Percentiles rank a stretch among this genome's conserved stretches.
Conservation (phyloP, 1,140 invertebrate genomes). For the Elymnias hypermnestra region DNA sequence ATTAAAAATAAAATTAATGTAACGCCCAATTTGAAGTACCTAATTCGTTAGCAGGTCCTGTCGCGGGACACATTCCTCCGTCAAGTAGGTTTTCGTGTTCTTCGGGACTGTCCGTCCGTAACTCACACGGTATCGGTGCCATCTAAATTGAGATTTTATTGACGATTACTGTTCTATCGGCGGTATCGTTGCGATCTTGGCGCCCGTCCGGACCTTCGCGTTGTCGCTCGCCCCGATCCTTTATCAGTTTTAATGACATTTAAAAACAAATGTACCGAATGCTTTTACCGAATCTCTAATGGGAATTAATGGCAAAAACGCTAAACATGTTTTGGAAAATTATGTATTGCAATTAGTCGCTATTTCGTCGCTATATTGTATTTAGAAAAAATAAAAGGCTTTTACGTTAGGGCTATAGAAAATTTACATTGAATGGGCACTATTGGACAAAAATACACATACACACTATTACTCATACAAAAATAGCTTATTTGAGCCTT, state of each 20-base stretch:
- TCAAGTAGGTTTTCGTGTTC: constrained; percentile 73
- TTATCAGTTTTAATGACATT: constrained; percentile 23
- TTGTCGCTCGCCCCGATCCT: constrained; percentile 22
- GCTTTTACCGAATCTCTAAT: constrained; percentile 5
- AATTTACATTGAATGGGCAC: not conserved
- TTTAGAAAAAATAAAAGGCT: too few relatives aligned
- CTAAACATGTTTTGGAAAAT: not conserved
- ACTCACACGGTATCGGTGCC: constrained; percentile 69
- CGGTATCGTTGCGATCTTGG: constrained; percentile 73
- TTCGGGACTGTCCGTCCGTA: constrained; percentile 62
- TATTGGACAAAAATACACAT: not conserved
- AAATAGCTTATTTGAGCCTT: too few relatives aligned
- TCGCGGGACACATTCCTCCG: constrained; percentile 58
- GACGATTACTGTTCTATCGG: constrained; percentile 73
- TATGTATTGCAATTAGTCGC: too few relatives aligned
- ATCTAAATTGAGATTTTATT: constrained; percentile 77
- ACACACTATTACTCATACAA: too few relatives aligned
- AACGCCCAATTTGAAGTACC: constrained; percentile 55
- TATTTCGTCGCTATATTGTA: too few relatives aligned
- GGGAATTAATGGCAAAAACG: not conserved
- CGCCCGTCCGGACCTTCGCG: constrained; percentile 43
- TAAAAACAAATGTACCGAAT: constrained; percentile 16
- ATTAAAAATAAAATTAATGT: constrained; percentile 46
- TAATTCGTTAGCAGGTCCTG: constrained; percentile 71
- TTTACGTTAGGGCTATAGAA: too few relatives aligned